A percentile compares a stretch with the other conserved stretches of the same genome.
Evolutionary conservation across 2,888 invertebrate species (phyloP).

Genomic region (Lepidocyrtinus sp.): DNA sequence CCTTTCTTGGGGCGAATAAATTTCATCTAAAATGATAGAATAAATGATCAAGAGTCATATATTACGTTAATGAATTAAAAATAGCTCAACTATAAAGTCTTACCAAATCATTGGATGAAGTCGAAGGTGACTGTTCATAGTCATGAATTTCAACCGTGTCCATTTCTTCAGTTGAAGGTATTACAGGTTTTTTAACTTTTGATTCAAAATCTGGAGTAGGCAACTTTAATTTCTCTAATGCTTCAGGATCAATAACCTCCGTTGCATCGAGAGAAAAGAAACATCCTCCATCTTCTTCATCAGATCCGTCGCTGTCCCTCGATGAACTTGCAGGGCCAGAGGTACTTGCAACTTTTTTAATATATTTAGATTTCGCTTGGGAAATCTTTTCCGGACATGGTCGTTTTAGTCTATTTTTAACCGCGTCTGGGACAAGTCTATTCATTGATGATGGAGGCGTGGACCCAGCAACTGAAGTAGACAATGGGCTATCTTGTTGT

Average conservation of each 20-base stretch:
- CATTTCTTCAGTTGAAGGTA: slow-evolving; percentile 25
- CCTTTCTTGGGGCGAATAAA: slow-evolving; percentile 78
- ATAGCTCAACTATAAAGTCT: background rate
- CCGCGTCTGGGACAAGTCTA: slow-evolving; percentile 64
- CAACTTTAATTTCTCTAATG: slow-evolving; percentile 58
- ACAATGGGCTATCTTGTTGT: background rate
- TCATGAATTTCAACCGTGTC: slow-evolving; percentile 39
- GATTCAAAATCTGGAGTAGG: slow-evolving; percentile 54
- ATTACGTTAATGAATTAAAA: no score
- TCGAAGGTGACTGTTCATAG: slow-evolving; percentile 15
- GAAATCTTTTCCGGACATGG: slow-evolving; percentile 60
- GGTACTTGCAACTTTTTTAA: slow-evolving; percentile 60
- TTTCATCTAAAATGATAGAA: slow-evolving; percentile 76
- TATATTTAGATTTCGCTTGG: slow-evolving; percentile 65
- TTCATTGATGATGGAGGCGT: background rate
- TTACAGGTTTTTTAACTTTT: background rate
- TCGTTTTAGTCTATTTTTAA: slow-evolving; percentile 62
- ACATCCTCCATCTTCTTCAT: slow-evolving; percentile 63
- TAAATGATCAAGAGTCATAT: no score
- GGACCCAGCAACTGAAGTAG: background rate
- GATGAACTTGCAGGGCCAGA: no score
- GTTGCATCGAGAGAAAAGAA: slow-evolving; percentile 66
- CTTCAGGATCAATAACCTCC: slow-evolving; percentile 41
- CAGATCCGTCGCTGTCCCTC: slow-evolving; percentile 69
- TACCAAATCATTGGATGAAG: slow-evolving; percentile 41